These are phyloP conservation scores for Dipodomys merriami DNA, from an alignment of 2,113 vertebrate genomes.

Conservation along the genomic window DNA sequence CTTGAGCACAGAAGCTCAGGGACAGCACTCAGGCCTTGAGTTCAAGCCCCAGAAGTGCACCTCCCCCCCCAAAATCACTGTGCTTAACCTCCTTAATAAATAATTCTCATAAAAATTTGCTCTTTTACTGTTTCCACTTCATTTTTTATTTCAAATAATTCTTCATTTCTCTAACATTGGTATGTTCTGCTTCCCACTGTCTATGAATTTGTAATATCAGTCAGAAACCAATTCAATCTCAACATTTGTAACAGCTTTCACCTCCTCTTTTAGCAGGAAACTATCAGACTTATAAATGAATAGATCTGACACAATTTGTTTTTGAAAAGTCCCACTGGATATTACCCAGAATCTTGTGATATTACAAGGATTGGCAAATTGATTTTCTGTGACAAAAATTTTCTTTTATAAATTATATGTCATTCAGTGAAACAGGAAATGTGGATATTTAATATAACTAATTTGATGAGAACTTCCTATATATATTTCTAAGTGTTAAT, in stretches of 20 bases:
- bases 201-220: not conserved
- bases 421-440: not conserved
- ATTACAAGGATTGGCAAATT: slow-evolving; percentile 52
- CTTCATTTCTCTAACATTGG: not conserved
- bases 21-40: no score
- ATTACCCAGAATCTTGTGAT: not conserved
- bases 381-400: slow-evolving; percentile 43
- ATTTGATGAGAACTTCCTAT: not conserved
- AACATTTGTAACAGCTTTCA: slow-evolving; percentile 15
- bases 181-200: slow-evolving; percentile 5
- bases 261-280: not conserved
- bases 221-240: slow-evolving; percentile 31
- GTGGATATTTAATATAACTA: slow-evolving; percentile 6
- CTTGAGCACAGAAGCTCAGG: no score
- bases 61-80: no score
- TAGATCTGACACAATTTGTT: not conserved
- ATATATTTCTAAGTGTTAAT: slow-evolving; percentile 15
- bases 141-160: not conserved
- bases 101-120: not conserved
- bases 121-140: not conserved
- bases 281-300: not conserved
- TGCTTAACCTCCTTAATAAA: not conserved
- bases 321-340: not conserved
- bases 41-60: no score
- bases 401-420: slow-evolving; percentile 31